Evolutionary conservation across 1,140 invertebrate species (phyloP), one percentile per base, ranked within the genome.

Genomic region (Helicoverpa zea): DNA sequence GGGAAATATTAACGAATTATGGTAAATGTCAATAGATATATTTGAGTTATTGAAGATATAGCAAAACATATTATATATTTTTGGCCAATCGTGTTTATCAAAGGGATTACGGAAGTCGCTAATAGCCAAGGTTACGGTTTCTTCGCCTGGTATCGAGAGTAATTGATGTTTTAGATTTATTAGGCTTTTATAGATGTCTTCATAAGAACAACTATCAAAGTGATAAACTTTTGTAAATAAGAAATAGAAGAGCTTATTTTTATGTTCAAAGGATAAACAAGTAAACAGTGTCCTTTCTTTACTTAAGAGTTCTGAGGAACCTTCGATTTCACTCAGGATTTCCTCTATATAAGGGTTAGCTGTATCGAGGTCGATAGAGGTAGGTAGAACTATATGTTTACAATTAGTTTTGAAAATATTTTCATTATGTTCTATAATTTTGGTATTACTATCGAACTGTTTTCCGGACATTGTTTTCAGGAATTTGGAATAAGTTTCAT

Each of bases 341-440:
- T 80, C 59, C 12, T 63, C 29, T 7, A 83, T 14, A 70, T 73
- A 83, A 5, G 78, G 79, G 35, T 75, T 83, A 13, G 82, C 77
- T 23, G 73, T 59, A 29, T 83, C 79, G 0, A 79, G 30, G 35
- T 83, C 82, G 30, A 83, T 83, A 12, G 79, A 80, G 14, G 74
- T 80, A 63, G 82, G 82, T 80, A 83, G 1, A 43, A 80, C 52
- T 0, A 78, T 74, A 9, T 64, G 35, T 78, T 74, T 84, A n/a
- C 11, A 23, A 64, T 64, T 79, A 18, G 66, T 63, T 76, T 84
- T 81, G 7, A 43, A 29, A 52, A 84, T 68, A 12, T 76, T 18
- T 64, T 81, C 79, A 56, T 79, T 84, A 52, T 79, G 70, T 76
- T 84, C 82, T 63, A 23, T 7, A 12, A 83, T 83, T 63, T 76